Conservation (phyloP, 2,888 invertebrate genomes). For the Taphrorychus bicolor region DNA sequence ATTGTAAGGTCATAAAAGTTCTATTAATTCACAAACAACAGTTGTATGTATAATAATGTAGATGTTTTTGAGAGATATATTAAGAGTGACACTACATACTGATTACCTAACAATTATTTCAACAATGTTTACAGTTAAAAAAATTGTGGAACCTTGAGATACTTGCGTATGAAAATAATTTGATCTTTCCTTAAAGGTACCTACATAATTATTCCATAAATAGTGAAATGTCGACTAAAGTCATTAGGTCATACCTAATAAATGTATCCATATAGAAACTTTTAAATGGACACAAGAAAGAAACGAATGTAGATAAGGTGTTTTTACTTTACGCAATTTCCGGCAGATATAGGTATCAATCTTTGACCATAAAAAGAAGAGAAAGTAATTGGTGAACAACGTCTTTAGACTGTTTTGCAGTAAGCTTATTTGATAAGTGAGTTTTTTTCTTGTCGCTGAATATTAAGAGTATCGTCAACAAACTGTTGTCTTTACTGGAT, state of each 20-base stretch:
- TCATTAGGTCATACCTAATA: not conserved
- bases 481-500: not conserved
- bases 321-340: conserved; percentile 2
- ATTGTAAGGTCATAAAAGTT: not conserved
- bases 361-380: conserved; percentile 10
- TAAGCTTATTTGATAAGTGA: not conserved
- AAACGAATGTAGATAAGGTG: not conserved
- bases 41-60: not conserved
- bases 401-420: not conserved
- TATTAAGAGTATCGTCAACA: not conserved
- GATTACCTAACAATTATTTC: not conserved
- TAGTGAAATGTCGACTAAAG: not conserved
- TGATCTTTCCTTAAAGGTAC: not conserved
- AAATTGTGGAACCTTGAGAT: not conserved
- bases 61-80: not conserved
- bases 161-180: not conserved
- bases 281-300: not conserved
- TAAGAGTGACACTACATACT: not conserved
- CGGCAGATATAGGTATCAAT: not conserved
- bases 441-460: not conserved
- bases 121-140: not conserved
- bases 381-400: conserved; percentile 10
- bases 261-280: no score
- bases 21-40: not conserved
- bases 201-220: not conserved